Evolutionary conservation across 35 echinoderm and acorn worm species (phyloP).

Genomic region (Ptychodera flava): DNA sequence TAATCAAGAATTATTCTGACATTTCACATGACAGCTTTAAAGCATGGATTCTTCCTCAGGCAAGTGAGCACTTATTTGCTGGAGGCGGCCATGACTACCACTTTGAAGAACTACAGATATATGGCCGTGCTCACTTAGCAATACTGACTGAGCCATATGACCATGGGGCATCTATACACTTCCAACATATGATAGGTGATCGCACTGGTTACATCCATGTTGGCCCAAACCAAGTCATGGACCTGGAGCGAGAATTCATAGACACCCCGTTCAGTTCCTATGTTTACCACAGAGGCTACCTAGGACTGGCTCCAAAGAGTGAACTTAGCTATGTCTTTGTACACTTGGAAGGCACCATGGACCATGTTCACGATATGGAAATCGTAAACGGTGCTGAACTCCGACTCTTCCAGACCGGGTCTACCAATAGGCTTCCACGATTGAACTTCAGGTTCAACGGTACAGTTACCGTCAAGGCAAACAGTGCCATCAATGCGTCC

Average conservation of each 20-base stretch:
- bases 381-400: slow-evolving; percentile 66
- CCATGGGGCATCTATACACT: slow-evolving; percentile 44
- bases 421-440: slow-evolving; percentile 46
- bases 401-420: slow-evolving; percentile 34
- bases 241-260: slow-evolving; percentile 44
- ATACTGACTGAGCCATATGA: slow-evolving; percentile 67
- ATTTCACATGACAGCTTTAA: slow-evolving; percentile 75
- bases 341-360: slow-evolving; percentile 61
- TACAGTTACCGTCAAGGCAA: slow-evolving; percentile 56
- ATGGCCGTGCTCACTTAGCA: slow-evolving; percentile 68
- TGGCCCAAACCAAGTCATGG: slow-evolving; percentile 91
- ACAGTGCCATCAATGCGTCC: slow-evolving; percentile 42
- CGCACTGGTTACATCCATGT: slow-evolving; percentile 64
- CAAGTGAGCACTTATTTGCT: slow-evolving; percentile 71
- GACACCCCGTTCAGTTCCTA: slow-evolving; percentile 70
- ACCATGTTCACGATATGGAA: slow-evolving; percentile 71
- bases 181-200: slow-evolving; percentile 85
- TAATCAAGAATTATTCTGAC: slow-evolving; percentile 41
- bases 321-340: slow-evolving; percentile 68
- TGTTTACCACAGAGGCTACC: slow-evolving; percentile 61
- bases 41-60: slow-evolving; percentile 82
- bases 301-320: slow-evolving; percentile 51
- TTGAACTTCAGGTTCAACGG: slow-evolving; percentile 49
- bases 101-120: slow-evolving; percentile 91
- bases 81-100: slow-evolving; percentile 68